These are phyloP conservation scores for Syritta pipiens DNA, from an alignment of 2,888 invertebrate species.

Conservation along the genomic window DNA sequence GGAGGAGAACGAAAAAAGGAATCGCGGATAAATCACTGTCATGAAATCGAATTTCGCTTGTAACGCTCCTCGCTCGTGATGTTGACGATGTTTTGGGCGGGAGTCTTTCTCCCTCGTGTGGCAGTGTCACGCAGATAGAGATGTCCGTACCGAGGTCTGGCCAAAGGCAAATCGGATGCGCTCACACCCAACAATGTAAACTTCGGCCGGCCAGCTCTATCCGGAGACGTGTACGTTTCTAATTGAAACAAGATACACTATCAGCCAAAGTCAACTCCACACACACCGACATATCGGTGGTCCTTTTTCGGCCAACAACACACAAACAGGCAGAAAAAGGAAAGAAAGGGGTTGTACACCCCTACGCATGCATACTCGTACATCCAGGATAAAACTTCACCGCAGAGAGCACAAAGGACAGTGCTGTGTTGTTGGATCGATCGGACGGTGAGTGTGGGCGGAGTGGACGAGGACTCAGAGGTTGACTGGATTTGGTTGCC, in stretches of 20 bases:
- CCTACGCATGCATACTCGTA: constrained; percentile 7
- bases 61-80: constrained; percentile 38
- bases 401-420: constrained; percentile 1
- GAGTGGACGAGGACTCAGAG: constrained; percentile 4
- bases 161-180: constrained; percentile 7
- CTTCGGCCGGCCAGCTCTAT: constrained; percentile 49
- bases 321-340: too few relatives aligned
- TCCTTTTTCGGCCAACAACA: too few relatives aligned
- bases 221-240: constrained; percentile 61
- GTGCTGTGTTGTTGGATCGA: constrained; percentile 10
- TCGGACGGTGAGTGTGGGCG: neutral
- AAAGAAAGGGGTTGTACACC: neutral
- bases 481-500: constrained; percentile 7
- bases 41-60: constrained; percentile 44
- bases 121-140: constrained; percentile 6
- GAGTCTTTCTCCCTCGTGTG: neutral
- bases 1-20: constrained; percentile 4
- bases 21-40: constrained; percentile 51
- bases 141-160: neutral
- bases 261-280: constrained; percentile 49
- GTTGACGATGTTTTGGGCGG: constrained; percentile 5
- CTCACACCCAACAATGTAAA: constrained; percentile 23
- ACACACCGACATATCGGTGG: constrained; percentile 14
- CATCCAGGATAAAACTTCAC: constrained; percentile 6
- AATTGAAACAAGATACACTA: constrained; percentile 68